phyloP scores from a whole-genome alignment of 53 echinoderm and acorn worm genomes.

The Pentamera pediparva region DNA sequence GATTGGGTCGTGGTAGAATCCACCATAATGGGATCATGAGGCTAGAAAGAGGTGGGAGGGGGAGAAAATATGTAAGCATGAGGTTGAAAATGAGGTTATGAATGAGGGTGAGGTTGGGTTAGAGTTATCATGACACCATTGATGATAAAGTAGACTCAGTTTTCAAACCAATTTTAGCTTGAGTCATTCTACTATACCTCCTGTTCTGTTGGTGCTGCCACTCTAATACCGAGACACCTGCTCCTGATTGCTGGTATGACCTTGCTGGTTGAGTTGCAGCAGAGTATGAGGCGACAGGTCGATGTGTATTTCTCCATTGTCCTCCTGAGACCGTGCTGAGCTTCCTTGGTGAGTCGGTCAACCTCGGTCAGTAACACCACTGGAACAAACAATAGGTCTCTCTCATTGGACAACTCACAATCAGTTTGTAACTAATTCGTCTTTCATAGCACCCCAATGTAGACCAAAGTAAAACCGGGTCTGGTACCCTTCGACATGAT shows the following conservation, averaged over 20 bases:
- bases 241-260: constrained; percentile 97
- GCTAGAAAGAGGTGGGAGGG: no score
- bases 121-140: no score
- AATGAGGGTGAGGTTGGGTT: no score
- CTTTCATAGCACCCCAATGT: no score
- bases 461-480: no score
- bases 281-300: constrained; percentile 87
- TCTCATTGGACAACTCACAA: no score
- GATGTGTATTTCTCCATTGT: constrained; percentile 98
- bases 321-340: constrained; percentile 91
- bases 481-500: no score
- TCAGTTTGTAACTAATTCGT: no score
- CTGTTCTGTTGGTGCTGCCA: constrained; percentile 77
- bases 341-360: constrained; percentile 90
- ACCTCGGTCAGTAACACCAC: constrained; percentile 96
- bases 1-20: no score
- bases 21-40: no score
- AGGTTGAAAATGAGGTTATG: no score
- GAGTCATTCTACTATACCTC: constrained; percentile 40
- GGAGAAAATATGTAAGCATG: no score
- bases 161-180: background rate
- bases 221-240: constrained; percentile 82
- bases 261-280: constrained; percentile 96
- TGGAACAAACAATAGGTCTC: constrained; percentile 27
- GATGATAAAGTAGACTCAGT: background rate